phyloP scores from a whole-genome alignment of 2,888 invertebrate species.

The Caenorhabditis sinica region DNA sequence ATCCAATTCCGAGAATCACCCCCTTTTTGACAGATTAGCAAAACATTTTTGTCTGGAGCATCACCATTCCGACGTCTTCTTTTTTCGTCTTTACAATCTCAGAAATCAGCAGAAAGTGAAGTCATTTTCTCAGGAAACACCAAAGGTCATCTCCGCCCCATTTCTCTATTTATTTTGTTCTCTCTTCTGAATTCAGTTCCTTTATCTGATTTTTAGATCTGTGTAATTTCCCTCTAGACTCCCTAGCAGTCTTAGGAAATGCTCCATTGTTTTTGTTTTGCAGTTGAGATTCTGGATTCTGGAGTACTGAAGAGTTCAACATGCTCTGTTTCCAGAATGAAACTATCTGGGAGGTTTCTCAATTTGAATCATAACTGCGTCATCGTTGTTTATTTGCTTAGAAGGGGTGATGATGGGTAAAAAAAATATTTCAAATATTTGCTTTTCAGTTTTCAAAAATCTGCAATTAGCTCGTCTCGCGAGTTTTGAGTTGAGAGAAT shows the following conservation, averaged over 20 bases:
- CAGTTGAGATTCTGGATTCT: neutral
- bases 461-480: neutral
- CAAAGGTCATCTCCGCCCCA: conserved; percentile 32
- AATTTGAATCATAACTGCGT: too few relatives aligned
- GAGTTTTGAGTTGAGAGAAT: neutral
- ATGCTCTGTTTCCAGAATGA: neutral
- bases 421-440: neutral
- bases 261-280: neutral
- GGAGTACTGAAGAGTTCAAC: too few relatives aligned
- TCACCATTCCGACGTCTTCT: too few relatives aligned
- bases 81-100: neutral
- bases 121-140: conserved; percentile 21
- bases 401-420: neutral
- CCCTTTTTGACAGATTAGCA: conserved; percentile 10
- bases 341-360: neutral
- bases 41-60: conserved; percentile 10
- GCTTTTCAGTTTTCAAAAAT: neutral
- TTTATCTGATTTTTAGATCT: neutral
- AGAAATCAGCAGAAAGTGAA: conserved; percentile 15
- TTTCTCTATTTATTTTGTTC: conserved; percentile 33
- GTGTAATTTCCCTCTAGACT: neutral
- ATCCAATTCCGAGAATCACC: conserved; percentile 14
- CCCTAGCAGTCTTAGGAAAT: neutral
- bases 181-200: neutral
- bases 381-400: conserved; percentile 2